Conservation (phyloP, 2,797 vertebrate genomes). For the Peromyscus attwateri region DNA sequence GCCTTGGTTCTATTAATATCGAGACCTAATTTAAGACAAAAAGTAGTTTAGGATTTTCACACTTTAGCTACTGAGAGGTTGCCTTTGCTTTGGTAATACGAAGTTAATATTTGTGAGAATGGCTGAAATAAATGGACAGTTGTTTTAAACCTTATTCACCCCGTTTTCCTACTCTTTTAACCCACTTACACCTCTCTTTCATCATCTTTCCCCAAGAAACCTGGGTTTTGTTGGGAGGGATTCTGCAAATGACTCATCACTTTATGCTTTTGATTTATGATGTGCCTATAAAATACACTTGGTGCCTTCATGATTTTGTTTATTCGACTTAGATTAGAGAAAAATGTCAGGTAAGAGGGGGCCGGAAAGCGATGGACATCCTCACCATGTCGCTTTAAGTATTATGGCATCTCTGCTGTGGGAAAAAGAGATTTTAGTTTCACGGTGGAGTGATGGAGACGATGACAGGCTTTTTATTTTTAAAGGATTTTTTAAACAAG, state of each 20-base stretch:
- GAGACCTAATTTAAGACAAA: slow-evolving; percentile 53
- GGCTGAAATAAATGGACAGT: not conserved
- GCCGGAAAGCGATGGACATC: not conserved
- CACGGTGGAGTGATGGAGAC: slow-evolving; percentile 17
- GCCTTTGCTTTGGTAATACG: not conserved
- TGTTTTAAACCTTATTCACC: slow-evolving; percentile 2
- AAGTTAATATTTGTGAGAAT: slow-evolving; percentile 44
- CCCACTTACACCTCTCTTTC: not conserved
- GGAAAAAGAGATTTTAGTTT: slow-evolving; percentile 64
- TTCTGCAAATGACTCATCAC: slow-evolving; percentile 33
- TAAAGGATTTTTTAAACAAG: slow-evolving; percentile 18
- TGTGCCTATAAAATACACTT: slow-evolving; percentile 19
- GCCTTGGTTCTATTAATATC: not conserved
- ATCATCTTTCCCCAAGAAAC: not conserved
- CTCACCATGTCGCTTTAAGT: slow-evolving; percentile 29
- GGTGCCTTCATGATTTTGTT: not conserved
- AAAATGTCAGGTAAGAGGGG: slow-evolving; percentile 17
- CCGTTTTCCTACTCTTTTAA: slow-evolving; percentile 20
- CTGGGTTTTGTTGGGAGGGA: slow-evolving; percentile 16
- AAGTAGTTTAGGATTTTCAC: slow-evolving; percentile 60
- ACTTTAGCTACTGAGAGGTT: slow-evolving; percentile 42
- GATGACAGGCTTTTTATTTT: slow-evolving; percentile 19
- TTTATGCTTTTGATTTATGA: slow-evolving; percentile 56
- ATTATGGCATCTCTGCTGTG: slow-evolving; percentile 20
- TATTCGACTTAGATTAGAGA: slow-evolving; percentile 49